These are phyloP conservation scores for Vanessa atalanta DNA, from an alignment of 1,140 invertebrate genomes.

Conservation along the genomic window DNA sequence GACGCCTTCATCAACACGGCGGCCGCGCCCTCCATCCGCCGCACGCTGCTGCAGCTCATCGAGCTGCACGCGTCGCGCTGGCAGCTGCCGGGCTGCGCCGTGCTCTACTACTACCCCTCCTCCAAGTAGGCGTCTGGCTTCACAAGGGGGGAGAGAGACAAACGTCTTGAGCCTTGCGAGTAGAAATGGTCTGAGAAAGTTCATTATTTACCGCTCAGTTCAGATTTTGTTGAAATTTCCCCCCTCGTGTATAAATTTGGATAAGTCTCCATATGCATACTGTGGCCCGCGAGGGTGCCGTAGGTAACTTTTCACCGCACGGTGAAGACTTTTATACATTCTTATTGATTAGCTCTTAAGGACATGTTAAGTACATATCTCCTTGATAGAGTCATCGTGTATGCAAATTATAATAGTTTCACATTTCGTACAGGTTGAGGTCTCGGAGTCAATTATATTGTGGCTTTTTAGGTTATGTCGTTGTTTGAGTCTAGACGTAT, in stretches of 20 bases:
- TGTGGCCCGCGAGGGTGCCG: background rate
- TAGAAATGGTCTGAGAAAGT: too few relatives aligned
- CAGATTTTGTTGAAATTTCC: background rate
- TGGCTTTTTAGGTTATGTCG: background rate
- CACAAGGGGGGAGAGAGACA: background rate
- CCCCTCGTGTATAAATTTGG: background rate
- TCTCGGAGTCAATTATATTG: constrained; percentile 7
- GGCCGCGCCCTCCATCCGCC: constrained; percentile 85
- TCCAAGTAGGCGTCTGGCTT: constrained; percentile 73
- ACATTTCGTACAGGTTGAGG: background rate
- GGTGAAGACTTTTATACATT: constrained; percentile 8
- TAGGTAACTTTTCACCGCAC: background rate
- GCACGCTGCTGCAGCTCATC: constrained; percentile 92
- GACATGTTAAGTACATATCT: background rate
- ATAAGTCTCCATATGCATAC: background rate
- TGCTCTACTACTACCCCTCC: constrained; percentile 93
- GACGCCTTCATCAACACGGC: constrained; percentile 90
- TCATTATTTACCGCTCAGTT: background rate
- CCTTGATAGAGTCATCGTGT: background rate
- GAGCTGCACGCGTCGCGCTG: constrained; percentile 93
- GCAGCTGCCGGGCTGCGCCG: constrained; percentile 92
- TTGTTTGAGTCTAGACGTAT: constrained; percentile 9
- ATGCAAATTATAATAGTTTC: constrained; percentile 4
- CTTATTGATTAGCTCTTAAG: background rate
- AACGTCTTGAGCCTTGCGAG: too few relatives aligned